A percentile compares a stretch with the other conserved stretches of the same genome.
These are phyloP conservation scores for Timema cristinae DNA, from an alignment of 2,888 invertebrate genomes.

Conservation along the genomic window DNA sequence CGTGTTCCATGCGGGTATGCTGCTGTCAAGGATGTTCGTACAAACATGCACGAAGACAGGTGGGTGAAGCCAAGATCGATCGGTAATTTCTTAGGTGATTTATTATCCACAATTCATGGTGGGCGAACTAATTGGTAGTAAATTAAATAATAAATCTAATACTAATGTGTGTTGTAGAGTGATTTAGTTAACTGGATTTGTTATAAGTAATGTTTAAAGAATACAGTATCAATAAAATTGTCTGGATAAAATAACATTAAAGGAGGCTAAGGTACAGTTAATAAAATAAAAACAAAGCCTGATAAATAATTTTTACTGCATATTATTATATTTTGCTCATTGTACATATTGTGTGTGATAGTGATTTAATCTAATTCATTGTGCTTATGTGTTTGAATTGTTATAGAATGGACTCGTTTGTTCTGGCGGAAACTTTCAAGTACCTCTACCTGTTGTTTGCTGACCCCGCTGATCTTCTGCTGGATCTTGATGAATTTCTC, in stretches of 20 bases:
- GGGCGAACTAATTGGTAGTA: too few relatives aligned
- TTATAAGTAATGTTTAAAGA: too few relatives aligned
- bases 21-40: constrained; percentile 92
- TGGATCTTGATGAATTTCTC: constrained; percentile 81
- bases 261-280: too few relatives aligned
- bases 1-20: constrained; percentile 96
- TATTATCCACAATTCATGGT: too few relatives aligned
- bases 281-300: too few relatives aligned
- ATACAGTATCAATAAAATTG: too few relatives aligned
- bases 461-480: constrained; percentile 74
- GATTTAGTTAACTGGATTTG: too few relatives aligned
- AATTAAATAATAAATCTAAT: too few relatives aligned
- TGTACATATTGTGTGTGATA: neutral
- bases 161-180: too few relatives aligned
- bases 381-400: neutral
- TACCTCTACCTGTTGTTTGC: constrained; percentile 93
- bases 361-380: too few relatives aligned
- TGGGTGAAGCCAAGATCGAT: constrained; percentile 21
- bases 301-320: neutral
- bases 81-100: too few relatives aligned
- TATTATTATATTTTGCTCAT: neutral
- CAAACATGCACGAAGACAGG: constrained; percentile 51
- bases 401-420: constrained; percentile 93
- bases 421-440: constrained; percentile 96
- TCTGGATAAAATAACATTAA: too few relatives aligned